These are phyloP conservation scores for Cyclopterus lumpus DNA, from an alignment of 2,797 vertebrate species.

Conservation along the genomic window DNA sequence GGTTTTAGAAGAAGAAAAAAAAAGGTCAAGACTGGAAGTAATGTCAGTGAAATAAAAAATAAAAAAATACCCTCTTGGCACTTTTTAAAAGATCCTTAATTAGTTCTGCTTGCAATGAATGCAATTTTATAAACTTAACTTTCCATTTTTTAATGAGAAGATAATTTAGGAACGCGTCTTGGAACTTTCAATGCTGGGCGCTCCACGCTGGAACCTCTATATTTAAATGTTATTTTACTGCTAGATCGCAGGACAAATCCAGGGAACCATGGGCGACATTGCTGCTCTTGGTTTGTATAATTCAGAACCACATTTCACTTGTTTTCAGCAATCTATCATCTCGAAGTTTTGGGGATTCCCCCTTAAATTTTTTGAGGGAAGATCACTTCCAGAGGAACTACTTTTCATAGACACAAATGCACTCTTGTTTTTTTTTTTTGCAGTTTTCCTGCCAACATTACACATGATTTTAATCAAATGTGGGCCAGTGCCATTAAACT, in stretches of 20 bases:
- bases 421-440: constrained; percentile 12
- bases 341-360: constrained; percentile 36
- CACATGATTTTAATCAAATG: constrained; percentile 54
- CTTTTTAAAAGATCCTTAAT: background rate
- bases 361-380: constrained; percentile 3
- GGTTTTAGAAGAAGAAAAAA: background rate
- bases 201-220: background rate
- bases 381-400: constrained; percentile 13
- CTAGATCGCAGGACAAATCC: constrained; percentile 7
- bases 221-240: background rate
- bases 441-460: constrained; percentile 13
- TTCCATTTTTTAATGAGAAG: background rate
- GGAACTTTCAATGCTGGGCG: background rate
- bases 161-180: background rate
- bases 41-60: background rate
- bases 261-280: background rate
- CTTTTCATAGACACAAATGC: constrained; percentile 15
- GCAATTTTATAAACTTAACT: background rate
- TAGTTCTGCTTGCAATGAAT: background rate
- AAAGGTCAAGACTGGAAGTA: background rate
- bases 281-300: constrained; percentile 7
- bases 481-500: constrained; percentile 17
- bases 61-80: background rate
- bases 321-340: constrained; percentile 21
- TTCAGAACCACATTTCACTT: constrained; percentile 21